Conservation (phyloP, 2,888 invertebrate genomes). For the Frankliniella intonsa region DNA sequence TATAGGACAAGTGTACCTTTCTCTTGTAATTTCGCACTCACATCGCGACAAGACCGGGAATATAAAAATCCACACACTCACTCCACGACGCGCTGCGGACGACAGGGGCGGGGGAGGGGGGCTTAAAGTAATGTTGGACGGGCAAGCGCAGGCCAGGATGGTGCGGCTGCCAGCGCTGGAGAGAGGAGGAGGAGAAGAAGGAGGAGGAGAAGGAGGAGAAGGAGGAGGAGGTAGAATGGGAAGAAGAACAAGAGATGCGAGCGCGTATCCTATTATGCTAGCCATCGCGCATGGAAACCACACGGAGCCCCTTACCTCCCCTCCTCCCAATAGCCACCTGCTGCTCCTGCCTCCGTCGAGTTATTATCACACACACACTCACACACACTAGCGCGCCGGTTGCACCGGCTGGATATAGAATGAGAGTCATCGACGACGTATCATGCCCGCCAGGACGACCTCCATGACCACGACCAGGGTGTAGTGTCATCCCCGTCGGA, state of each 20-base stretch:
- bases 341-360: background rate
- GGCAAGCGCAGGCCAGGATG: background rate
- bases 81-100: no score
- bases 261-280: background rate
- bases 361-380: background rate
- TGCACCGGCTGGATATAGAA: background rate
- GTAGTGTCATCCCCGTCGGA: no score
- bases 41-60: no score
- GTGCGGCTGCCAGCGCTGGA: background rate
- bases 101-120: no score
- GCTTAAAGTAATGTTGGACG: no score
- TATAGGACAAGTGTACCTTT: no score
- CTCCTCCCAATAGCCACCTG: background rate
- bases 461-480: background rate
- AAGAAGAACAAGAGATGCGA: no score
- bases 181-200: no score
- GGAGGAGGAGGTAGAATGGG: no score
- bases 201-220: no score
- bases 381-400: background rate
- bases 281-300: background rate
- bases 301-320: background rate
- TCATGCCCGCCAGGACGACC: background rate
- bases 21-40: no score
- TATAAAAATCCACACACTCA: no score
- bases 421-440: background rate